Evolutionary conservation across 2,113 vertebrate species (phyloP).

Genomic region (Rhodinocichla rosea): DNA sequence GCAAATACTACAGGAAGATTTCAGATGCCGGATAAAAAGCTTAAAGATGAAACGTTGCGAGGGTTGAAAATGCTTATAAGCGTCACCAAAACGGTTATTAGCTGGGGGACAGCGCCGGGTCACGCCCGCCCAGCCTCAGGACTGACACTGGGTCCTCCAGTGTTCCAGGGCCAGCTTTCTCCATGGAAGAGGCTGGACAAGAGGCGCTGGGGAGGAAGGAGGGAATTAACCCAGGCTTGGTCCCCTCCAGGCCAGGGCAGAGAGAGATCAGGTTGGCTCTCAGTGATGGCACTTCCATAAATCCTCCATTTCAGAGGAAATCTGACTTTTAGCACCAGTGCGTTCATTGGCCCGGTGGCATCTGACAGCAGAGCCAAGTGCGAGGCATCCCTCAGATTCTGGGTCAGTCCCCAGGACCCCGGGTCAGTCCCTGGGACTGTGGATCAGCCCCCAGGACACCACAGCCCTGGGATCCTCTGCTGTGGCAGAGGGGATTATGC

Average conservation of each 20-base stretch:
- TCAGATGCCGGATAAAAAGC: constrained; percentile 34
- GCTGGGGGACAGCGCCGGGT: fast-evolving
- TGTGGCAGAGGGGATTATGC: neutral
- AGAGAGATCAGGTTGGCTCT: fast-evolving
- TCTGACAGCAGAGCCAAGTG: neutral
- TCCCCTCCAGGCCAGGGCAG: neutral
- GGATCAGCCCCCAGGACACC: neutral
- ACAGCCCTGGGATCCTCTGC: neutral
- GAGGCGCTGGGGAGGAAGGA: neutral
- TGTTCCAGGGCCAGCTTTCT: fast-evolving
- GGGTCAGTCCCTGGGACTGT: neutral
- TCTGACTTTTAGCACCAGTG: neutral
- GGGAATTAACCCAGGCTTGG: too few relatives aligned
- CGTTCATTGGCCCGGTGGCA: fast-evolving
- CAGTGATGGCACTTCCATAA: fast-evolving
- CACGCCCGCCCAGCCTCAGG: fast-evolving
- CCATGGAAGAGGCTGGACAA: neutral
- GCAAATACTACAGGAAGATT: constrained; percentile 24
- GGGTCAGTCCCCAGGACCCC: neutral
- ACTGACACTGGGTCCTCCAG: fast-evolving
- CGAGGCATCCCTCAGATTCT: fast-evolving
- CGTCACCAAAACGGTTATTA: neutral
- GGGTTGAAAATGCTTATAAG: neutral
- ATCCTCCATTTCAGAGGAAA: neutral
- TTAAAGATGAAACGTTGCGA: neutral